Percentiles rank a stretch among this genome's conserved stretches.
Evolutionary conservation across 2,113 vertebrate species (phyloP).

Genomic region (Zingel zingel): DNA sequence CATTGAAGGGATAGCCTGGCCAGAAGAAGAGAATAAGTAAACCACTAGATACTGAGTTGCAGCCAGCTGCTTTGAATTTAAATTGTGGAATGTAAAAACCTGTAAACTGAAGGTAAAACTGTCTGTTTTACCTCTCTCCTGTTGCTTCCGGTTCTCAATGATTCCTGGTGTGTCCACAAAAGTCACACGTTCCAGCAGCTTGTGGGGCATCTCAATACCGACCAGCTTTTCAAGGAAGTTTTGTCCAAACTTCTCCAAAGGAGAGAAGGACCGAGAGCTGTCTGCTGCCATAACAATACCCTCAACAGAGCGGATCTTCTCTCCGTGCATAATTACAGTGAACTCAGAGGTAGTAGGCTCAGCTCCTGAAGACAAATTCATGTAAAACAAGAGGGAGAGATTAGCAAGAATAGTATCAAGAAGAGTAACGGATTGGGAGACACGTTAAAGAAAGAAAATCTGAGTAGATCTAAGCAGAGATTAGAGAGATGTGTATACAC

Average conservation of each 20-base stretch:
- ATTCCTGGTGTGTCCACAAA: conserved; percentile 98
- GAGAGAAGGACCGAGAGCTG: conserved; percentile 95
- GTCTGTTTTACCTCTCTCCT: conserved; percentile 92
- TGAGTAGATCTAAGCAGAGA: not conserved
- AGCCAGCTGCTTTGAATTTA: not conserved
- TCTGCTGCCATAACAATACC: conserved; percentile 99
- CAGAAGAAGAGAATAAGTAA: conserved; percentile 1
- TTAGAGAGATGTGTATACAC: not conserved
- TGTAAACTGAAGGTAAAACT: not conserved
- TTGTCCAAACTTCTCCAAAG: conserved; percentile 98
- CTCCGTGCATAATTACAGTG: conserved; percentile 97
- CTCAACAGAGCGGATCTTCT: conserved; percentile 96
- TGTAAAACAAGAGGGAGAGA: not conserved
- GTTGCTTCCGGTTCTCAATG: conserved; percentile 99
- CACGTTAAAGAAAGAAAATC: not conserved
- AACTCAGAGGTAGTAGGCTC: conserved; percentile 99
- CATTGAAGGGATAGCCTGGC: conserved; percentile 97
- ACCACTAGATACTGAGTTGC: not conserved
- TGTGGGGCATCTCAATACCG: conserved; percentile 97
- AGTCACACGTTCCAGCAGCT: conserved; percentile 95
- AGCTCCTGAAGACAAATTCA: conserved; percentile 86
- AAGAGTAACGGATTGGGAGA: not conserved
- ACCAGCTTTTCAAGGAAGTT: conserved; percentile 98
- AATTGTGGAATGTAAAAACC: not conserved
- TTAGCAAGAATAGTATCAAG: not conserved